These are phyloP conservation scores for Caretta caretta DNA, from an alignment of 2,113 vertebrate genomes.

Conservation along the genomic window DNA sequence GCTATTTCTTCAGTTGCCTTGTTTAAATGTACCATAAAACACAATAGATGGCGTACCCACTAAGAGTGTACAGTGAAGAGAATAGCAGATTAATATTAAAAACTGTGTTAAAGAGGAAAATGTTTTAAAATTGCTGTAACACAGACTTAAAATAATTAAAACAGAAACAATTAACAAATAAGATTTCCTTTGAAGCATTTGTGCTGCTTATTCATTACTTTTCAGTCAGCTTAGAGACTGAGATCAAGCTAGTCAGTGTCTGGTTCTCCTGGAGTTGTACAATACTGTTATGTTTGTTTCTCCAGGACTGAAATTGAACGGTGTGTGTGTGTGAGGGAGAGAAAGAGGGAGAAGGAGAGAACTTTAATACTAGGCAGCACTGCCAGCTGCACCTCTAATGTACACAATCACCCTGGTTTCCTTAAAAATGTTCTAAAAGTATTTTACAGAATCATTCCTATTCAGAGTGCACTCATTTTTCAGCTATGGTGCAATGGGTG, in stretches of 20 bases:
- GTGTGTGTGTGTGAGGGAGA: no score
- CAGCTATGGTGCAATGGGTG: background rate
- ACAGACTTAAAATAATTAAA: slow-evolving; percentile 17
- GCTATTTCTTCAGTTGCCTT: slow-evolving; percentile 54
- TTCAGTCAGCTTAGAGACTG: background rate
- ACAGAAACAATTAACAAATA: background rate
- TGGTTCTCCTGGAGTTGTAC: background rate
- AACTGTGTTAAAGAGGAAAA: slow-evolving; percentile 14
- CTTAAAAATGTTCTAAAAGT: background rate
- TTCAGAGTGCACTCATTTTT: background rate
- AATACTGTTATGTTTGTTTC: background rate
- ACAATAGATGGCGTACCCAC: slow-evolving; percentile 5
- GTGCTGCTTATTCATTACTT: background rate
- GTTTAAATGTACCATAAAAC: slow-evolving; percentile 52
- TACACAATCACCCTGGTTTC: background rate
- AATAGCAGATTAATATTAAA: slow-evolving; percentile 35
- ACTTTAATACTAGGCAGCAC: background rate
- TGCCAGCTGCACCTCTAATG: background rate
- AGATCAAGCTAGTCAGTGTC: background rate
- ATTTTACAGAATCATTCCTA: background rate
- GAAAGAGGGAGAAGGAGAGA: no score
- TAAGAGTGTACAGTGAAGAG: slow-evolving; percentile 1
- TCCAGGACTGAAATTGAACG: background rate
- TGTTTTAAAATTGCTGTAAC: background rate
- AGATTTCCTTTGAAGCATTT: rapidly evolving